These are phyloP conservation scores for Acronicta aceris DNA, from an alignment of 2,888 invertebrate species.

Conservation along the genomic window DNA sequence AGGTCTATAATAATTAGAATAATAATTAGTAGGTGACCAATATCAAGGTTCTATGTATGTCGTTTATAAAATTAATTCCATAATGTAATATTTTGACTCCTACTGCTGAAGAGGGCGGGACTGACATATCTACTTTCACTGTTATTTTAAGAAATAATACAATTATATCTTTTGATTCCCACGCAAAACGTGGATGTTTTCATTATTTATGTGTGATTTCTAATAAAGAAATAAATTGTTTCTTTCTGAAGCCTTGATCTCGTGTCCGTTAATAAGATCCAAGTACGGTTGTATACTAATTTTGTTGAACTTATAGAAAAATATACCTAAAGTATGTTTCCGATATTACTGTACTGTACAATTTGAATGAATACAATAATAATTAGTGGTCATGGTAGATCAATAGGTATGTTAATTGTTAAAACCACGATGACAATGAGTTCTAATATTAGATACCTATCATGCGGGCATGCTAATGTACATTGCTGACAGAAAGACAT, in stretches of 20 bases:
- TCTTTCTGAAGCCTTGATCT: too few relatives aligned
- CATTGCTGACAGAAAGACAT: slow-evolving; percentile 13
- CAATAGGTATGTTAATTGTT: slow-evolving; percentile 13
- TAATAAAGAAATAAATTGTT: too few relatives aligned
- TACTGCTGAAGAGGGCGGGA: slow-evolving; percentile 5
- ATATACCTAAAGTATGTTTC: too few relatives aligned
- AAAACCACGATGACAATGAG: background rate
- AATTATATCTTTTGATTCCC: slow-evolving; percentile 15
- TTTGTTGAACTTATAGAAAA: too few relatives aligned
- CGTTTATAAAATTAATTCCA: too few relatives aligned
- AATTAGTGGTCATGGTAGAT: slow-evolving; percentile 3
- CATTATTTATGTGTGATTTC: background rate
- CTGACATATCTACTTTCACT: slow-evolving; percentile 5
- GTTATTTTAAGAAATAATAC: slow-evolving; percentile 17
- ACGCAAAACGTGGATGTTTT: slow-evolving; percentile 16
- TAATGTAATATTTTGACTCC: background rate
- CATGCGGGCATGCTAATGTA: slow-evolving; percentile 36
- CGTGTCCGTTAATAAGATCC: too few relatives aligned
- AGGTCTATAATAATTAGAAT: too few relatives aligned
- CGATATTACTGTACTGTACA: background rate
- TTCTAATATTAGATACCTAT: background rate
- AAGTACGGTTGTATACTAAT: too few relatives aligned
- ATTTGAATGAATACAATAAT: background rate
- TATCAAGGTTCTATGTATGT: too few relatives aligned
- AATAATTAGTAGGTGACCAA: too few relatives aligned